These are phyloP conservation scores for Brachionichthys hirsutus DNA, from an alignment of 2,113 vertebrate genomes.

Conservation along the genomic window DNA sequence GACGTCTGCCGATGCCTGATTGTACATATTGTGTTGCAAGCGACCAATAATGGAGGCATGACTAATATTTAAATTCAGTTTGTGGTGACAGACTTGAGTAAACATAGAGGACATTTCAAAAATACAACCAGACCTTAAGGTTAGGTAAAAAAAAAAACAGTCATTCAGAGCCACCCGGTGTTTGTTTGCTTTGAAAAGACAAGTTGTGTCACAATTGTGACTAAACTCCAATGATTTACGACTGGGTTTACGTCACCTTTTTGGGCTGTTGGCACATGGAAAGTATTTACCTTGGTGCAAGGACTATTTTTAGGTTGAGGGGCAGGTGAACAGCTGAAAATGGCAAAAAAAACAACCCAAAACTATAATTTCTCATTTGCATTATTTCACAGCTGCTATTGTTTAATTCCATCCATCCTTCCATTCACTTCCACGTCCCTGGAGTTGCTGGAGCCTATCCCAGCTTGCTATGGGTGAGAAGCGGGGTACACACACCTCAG, in stretches of 20 bases:
- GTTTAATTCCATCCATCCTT: no score
- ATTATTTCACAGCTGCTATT: no score
- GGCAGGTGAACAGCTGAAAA: no score
- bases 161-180: slow-evolving; percentile 27
- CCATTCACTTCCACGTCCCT: no score
- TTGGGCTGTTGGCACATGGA: not conserved
- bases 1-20: not conserved
- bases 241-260: not conserved
- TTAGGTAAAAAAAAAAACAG: slow-evolving; percentile 23
- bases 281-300: no score
- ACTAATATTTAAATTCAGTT: slow-evolving; percentile 26
- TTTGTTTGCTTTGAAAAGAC: slow-evolving; percentile 38
- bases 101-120: slow-evolving; percentile 32
- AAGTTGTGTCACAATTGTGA: slow-evolving; percentile 32
- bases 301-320: no score
- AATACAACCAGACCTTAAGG: slow-evolving; percentile 21
- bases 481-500: no score
- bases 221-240: slow-evolving; percentile 11
- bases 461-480: no score
- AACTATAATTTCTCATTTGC: no score
- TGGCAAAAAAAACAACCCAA: no score
- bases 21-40: slow-evolving; percentile 24
- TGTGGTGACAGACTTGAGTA: slow-evolving; percentile 27
- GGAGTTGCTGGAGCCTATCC: no score
- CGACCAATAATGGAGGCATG: slow-evolving; percentile 13